A percentile compares a stretch with the other conserved stretches of the same genome.
phyloP scores from a whole-genome alignment of 2,797 vertebrate genomes.

The Danio albolineatus region DNA sequence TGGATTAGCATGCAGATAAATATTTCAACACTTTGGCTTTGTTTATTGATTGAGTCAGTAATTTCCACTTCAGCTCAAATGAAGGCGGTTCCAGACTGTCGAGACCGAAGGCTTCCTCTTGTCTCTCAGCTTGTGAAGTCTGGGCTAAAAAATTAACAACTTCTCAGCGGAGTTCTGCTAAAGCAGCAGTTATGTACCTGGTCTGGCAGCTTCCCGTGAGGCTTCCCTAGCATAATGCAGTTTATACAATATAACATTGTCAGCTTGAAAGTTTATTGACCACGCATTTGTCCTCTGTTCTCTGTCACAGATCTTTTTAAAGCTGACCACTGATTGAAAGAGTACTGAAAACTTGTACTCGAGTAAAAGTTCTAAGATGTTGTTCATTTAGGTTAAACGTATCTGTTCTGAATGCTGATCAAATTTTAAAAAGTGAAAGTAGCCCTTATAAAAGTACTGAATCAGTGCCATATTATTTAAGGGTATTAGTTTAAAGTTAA shows the following conservation, averaged over 20 bases:
- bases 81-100: slow-evolving; percentile 86
- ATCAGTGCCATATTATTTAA: no score
- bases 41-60: slow-evolving; percentile 87
- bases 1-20: slow-evolving; percentile 84
- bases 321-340: neutral
- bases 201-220: slow-evolving; percentile 20
- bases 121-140: slow-evolving; percentile 80
- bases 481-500: no score
- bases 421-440: no score
- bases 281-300: neutral
- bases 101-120: slow-evolving; percentile 82
- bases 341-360: no score
- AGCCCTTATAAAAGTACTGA: no score
- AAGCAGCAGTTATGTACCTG: slow-evolving; percentile 48
- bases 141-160: slow-evolving; percentile 84
- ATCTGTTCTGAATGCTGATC: no score
- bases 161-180: slow-evolving; percentile 69
- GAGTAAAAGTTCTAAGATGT: no score
- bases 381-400: no score
- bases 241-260: slow-evolving; percentile 1
- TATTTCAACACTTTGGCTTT: slow-evolving; percentile 89
- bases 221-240: neutral
- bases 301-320: neutral
- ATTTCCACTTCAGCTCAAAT: slow-evolving; percentile 85
- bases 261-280: neutral